Evolutionary conservation across 1,140 invertebrate species (phyloP).

Genomic region (Microplitis demolitor): DNA sequence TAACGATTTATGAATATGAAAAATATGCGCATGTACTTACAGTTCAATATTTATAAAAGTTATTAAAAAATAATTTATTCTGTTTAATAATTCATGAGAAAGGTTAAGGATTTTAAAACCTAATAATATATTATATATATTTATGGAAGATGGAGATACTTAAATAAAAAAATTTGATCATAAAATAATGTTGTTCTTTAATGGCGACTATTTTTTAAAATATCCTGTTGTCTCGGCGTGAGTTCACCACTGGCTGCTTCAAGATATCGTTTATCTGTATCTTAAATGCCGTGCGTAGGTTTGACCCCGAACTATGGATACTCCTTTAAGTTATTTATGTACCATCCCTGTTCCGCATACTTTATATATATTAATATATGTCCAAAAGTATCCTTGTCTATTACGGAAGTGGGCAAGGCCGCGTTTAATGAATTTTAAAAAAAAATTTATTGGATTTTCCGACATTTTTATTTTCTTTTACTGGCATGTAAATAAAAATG

Average conservation of each 20-base stretch:
- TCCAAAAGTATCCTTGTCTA: neutral
- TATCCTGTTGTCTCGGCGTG: neutral
- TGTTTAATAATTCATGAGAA: no score
- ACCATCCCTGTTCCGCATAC: neutral
- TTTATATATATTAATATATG: neutral
- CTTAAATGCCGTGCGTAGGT: slow-evolving; percentile 3
- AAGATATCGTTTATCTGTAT: slow-evolving; percentile 1
- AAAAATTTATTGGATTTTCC: neutral
- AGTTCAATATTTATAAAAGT: no score
- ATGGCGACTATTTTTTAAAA: neutral
- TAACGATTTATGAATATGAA: no score
- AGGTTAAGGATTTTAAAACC: no score
- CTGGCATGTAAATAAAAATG: neutral
- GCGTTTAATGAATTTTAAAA: neutral
- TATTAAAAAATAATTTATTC: no score
- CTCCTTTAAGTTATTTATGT: neutral
- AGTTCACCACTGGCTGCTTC: neutral
- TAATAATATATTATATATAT: neutral
- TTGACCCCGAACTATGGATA: neutral
- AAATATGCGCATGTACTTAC: no score
- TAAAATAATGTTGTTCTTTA: neutral
- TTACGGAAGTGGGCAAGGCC: neutral
- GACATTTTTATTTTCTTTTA: neutral
- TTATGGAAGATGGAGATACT: neutral
- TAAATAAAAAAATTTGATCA: neutral